phyloP scores from a whole-genome alignment of 2,888 invertebrate genomes.

The Eristalis pertinax region DNA sequence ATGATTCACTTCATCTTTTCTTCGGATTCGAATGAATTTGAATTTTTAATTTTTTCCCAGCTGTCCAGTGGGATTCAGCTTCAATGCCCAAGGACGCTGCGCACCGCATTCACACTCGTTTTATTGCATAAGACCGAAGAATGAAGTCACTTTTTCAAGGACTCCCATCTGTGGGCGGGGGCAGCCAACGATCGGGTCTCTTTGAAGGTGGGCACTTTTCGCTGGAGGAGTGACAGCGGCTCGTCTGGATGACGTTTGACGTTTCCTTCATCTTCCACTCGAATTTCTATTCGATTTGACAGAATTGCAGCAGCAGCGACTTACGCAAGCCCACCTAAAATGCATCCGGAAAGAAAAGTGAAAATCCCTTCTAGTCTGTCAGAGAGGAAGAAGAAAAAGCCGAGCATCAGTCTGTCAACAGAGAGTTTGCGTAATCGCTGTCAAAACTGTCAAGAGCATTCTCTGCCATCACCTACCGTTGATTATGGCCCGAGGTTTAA shows the following conservation, averaged over 20 bases:
- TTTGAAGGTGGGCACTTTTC: too few relatives aligned
- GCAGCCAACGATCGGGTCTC: too few relatives aligned
- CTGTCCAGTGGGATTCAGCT: not conserved
- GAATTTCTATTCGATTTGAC: not conserved
- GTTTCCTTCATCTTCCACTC: not conserved
- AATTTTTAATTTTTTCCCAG: slow-evolving; percentile 40
- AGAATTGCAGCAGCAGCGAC: not conserved
- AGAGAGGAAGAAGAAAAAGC: not conserved
- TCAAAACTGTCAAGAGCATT: not conserved
- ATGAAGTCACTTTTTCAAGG: not conserved
- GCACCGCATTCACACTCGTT: not conserved
- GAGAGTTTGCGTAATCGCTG: not conserved
- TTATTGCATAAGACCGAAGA: not conserved
- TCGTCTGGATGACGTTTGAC: not conserved
- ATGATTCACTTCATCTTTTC: slow-evolving; percentile 43
- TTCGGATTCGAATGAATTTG: slow-evolving; percentile 17
- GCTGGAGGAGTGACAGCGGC: too few relatives aligned
- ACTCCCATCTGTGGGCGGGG: not conserved
- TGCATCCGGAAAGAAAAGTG: not conserved
- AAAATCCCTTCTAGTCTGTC: not conserved
- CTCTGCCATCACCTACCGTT: not conserved
- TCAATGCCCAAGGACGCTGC: not conserved
- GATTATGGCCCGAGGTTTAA: not conserved
- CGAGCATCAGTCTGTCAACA: not conserved
- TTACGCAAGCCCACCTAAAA: not conserved